These are phyloP conservation scores for Sarcophaga variegata DNA, from an alignment of 2,888 invertebrate species.

Conservation along the genomic window DNA sequence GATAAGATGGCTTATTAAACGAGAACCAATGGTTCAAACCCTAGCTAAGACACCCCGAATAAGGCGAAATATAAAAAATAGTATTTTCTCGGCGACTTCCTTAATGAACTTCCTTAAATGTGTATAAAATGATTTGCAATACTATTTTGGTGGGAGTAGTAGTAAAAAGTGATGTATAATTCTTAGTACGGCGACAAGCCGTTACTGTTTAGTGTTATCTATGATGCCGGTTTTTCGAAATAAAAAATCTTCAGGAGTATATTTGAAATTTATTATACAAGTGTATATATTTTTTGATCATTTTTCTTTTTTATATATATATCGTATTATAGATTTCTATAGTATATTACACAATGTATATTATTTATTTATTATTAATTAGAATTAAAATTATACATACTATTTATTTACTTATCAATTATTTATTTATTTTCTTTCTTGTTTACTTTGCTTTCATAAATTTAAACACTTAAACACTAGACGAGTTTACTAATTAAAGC, in stretches of 20 bases:
- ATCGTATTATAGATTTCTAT: conserved; percentile 45
- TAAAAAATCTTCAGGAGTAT: conserved; percentile 34
- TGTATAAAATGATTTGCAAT: too few relatives aligned
- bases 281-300: conserved; percentile 62
- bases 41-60: too few relatives aligned
- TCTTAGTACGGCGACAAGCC: too few relatives aligned
- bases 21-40: too few relatives aligned
- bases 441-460: conserved; percentile 35
- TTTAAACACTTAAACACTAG: conserved; percentile 56
- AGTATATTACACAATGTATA: conserved; percentile 54
- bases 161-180: too few relatives aligned
- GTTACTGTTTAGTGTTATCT: too few relatives aligned
- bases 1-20: too few relatives aligned
- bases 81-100: too few relatives aligned
- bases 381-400: conserved; percentile 40
- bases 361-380: conserved; percentile 26
- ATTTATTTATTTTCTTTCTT: conserved; percentile 11
- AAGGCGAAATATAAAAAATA: too few relatives aligned
- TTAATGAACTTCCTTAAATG: too few relatives aligned
- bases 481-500: conserved; percentile 65
- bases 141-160: too few relatives aligned
- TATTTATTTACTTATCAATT: too few relatives aligned
- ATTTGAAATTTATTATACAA: conserved; percentile 61
- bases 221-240: neutral
- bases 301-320: conserved; percentile 31